Evolutionary conservation across 2,797 vertebrate genomes (phyloP).

Genomic region (Mareca penelope): DNA sequence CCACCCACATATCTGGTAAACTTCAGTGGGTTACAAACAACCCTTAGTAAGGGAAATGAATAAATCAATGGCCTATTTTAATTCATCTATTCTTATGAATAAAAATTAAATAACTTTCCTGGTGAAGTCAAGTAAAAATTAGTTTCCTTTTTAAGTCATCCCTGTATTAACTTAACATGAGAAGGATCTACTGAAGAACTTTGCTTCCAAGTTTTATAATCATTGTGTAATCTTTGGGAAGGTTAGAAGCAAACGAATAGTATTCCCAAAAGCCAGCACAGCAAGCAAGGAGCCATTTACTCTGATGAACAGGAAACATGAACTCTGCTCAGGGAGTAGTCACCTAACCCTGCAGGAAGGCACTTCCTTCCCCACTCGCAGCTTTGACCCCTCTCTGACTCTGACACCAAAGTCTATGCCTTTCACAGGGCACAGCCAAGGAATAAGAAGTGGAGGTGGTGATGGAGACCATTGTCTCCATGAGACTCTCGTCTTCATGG

Average conservation of each 20-base stretch:
- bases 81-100: not conserved
- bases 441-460: not conserved
- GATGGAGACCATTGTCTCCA: fast-evolving
- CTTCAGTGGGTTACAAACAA: not conserved
- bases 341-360: not conserved
- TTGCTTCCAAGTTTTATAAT: not conserved
- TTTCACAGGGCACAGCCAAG: not conserved
- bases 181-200: not conserved
- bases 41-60: not conserved
- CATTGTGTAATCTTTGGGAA: not conserved
- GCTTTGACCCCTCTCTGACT: not conserved
- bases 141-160: not conserved
- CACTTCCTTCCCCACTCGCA: not conserved
- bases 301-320: not conserved
- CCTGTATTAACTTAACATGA: not conserved
- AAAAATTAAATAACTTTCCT: not conserved
- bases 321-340: not conserved
- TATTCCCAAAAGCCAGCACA: not conserved
- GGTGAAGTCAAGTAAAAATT: not conserved
- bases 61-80: not conserved
- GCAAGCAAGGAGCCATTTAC: not conserved
- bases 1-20: not conserved
- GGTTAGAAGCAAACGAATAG: not conserved
- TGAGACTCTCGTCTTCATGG: fast-evolving
- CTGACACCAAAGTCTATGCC: not conserved